Percentiles rank a stretch among this genome's conserved stretches.
Conservation (phyloP, 2,113 vertebrate species). For the Passer montanus region DNA sequence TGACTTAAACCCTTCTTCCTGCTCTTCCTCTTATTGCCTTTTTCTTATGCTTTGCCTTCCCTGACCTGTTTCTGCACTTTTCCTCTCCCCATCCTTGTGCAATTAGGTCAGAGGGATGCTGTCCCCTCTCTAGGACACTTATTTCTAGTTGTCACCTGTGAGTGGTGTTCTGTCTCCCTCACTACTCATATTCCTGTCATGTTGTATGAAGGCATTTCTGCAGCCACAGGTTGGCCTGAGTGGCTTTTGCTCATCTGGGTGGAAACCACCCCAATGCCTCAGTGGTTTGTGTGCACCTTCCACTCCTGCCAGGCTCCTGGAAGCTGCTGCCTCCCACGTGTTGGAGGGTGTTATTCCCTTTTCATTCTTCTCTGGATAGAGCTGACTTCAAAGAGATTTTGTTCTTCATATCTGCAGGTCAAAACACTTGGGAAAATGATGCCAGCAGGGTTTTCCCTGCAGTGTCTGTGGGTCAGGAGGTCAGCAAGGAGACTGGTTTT, state of each 20-base stretch:
- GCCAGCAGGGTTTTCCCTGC: not conserved
- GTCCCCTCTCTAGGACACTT: not conserved
- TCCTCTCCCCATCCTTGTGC: not conserved
- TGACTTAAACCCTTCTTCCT: not conserved
- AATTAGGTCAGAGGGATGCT: not conserved
- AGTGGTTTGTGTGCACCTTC: not conserved
- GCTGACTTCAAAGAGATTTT: not conserved
- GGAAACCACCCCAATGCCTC: not conserved
- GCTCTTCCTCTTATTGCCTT: not conserved
- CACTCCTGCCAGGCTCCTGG: not conserved
- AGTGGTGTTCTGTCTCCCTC: not conserved
- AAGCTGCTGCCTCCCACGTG: not conserved
- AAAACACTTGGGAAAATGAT: not conserved
- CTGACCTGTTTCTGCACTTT: not conserved
- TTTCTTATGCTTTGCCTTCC: not conserved
- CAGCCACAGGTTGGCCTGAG: not conserved
- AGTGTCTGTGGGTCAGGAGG: not conserved
- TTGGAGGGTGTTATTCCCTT: not conserved
- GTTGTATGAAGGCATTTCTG: not conserved
- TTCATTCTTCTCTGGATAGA: not conserved
- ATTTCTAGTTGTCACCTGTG: not conserved
- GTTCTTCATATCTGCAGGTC: not conserved
- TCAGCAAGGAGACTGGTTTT: not conserved
- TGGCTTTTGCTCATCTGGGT: not conserved
- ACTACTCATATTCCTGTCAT: not conserved